Conservation (phyloP, 2,797 vertebrate species). For the Chaenodraco wilsoni region DNA sequence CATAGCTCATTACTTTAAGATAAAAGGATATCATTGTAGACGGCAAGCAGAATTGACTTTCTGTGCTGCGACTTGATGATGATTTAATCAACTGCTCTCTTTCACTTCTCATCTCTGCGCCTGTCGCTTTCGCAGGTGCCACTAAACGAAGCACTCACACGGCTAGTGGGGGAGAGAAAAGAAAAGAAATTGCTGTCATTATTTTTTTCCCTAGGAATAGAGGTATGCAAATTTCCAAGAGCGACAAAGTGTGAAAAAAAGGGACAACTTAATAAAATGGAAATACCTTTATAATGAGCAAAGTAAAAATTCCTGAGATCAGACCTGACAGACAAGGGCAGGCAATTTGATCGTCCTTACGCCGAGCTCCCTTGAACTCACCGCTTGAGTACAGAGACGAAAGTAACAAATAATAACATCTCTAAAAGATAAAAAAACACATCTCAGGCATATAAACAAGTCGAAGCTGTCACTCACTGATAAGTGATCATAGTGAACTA, state of each 20-base stretch:
- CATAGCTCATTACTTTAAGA: constrained; percentile 99
- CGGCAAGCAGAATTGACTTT: constrained; percentile 99
- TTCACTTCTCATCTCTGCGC: constrained; percentile 97
- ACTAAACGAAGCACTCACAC: constrained; percentile 96
- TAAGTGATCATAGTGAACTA: constrained; percentile 73
- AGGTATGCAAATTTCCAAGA: constrained; percentile 95
- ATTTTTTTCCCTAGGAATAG: constrained; percentile 89
- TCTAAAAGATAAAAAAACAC: constrained; percentile 62
- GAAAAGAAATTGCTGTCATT: constrained; percentile 96
- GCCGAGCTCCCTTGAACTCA: constrained; percentile 82
- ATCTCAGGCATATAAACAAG: constrained; percentile 66
- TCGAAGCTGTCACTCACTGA: constrained; percentile 75
- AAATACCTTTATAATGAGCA: constrained; percentile 93
- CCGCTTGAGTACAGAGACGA: constrained; percentile 72
- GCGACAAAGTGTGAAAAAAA: constrained; percentile 83
- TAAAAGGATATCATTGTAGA: constrained; percentile 99
- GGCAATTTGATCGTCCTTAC: constrained; percentile 90
- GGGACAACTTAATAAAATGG: constrained; percentile 79
- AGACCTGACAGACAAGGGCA: constrained; percentile 92
- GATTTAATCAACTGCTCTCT: constrained; percentile 99
- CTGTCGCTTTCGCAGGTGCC: constrained; percentile 97
- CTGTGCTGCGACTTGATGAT: constrained; percentile 97
- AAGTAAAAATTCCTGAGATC: constrained; percentile 91
- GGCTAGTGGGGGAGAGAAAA: constrained; percentile 84
- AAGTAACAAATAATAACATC: constrained; percentile 80